Evolutionary conservation across 1,140 invertebrate species (phyloP).

Genomic region (Anthonomus grandis): DNA sequence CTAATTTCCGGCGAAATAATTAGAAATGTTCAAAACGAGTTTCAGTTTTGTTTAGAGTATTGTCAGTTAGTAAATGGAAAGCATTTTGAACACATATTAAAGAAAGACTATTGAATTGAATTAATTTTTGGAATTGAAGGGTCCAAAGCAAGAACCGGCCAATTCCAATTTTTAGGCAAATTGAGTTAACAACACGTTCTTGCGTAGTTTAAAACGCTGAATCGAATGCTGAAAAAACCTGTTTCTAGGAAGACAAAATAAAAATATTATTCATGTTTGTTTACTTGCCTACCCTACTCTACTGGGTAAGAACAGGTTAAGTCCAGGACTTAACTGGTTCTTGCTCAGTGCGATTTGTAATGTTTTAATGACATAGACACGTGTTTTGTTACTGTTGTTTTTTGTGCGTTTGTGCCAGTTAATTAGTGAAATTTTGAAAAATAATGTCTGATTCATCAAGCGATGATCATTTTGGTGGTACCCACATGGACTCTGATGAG

Average conservation of each 20-base stretch:
- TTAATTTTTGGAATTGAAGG: no score
- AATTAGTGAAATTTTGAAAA: neutral
- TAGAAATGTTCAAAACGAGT: no score
- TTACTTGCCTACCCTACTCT: neutral
- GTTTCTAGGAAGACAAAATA: neutral
- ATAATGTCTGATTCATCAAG: slow-evolving; percentile 3
- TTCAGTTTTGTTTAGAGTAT: no score
- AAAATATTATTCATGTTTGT: slow-evolving; percentile 6
- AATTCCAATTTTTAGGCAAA: slow-evolving; percentile 9
- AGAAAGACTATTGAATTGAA: no score
- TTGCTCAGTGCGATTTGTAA: slow-evolving; percentile 4
- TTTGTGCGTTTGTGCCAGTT: no score
- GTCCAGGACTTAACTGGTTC: no score
- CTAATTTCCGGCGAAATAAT: no score
- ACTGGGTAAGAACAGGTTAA: slow-evolving; percentile 1
- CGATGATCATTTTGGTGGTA: neutral
- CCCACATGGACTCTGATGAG: neutral
- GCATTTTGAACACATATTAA: no score
- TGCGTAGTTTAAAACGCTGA: slow-evolving; percentile 12
- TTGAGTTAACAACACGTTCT: slow-evolving; percentile 7
- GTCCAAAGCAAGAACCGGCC: slow-evolving; percentile 5
- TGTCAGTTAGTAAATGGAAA: no score
- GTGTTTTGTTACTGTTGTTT: neutral
- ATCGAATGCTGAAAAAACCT: neutral
- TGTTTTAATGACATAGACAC: neutral